Evolutionary conservation across 2,797 vertebrate genomes (phyloP), one percentile per base, ranked within the genome.

Genomic region (Hoplostethus mediterraneus): DNA sequence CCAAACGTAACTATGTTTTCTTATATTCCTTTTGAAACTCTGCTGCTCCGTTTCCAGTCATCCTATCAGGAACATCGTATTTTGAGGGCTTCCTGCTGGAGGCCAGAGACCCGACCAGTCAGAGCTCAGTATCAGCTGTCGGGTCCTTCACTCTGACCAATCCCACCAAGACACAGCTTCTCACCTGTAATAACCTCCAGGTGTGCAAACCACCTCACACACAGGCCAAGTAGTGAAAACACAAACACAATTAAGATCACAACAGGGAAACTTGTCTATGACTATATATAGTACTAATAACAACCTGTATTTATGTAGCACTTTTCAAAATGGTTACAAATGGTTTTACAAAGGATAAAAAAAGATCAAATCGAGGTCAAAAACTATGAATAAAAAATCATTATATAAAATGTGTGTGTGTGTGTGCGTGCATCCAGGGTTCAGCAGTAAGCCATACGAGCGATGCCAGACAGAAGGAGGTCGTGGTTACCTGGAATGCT

Each of bases 41-140:
- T 25, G 8, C 40, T 71, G 55, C 3, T 30, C 10, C n/a, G 8
- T 45, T 68, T 58, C 3, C 92, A 80, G 96, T 95, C 38, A 25
- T 36, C 16, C 47, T 87, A 6, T 70, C 68, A 0, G 87, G 85
- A 47, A 45, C 52, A 1, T 4, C 52, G 0, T 60, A 75, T 3
- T 97, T 97, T 87, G 75, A 88, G 82, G 96, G 96, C 4, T 97
- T 97, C 77, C 89, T 97, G 33, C 64, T 97, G 16, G 91, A 97
- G 88, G 95, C 95, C 16, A 93, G 94, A 6, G 72, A 95, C 70
- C 88, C 93, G 28, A 79, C 89, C 1, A 51, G 78, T 59, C 57
- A 90, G 67, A 85, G 56, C 12, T 78, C 87, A 1, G 64, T 52
- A 17, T 30, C 63, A 33, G 82, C 94, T 0, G 13, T 95, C 38